Evolutionary conservation across 2,113 vertebrate genomes (phyloP).

Genomic region (Perccottus glenii): DNA sequence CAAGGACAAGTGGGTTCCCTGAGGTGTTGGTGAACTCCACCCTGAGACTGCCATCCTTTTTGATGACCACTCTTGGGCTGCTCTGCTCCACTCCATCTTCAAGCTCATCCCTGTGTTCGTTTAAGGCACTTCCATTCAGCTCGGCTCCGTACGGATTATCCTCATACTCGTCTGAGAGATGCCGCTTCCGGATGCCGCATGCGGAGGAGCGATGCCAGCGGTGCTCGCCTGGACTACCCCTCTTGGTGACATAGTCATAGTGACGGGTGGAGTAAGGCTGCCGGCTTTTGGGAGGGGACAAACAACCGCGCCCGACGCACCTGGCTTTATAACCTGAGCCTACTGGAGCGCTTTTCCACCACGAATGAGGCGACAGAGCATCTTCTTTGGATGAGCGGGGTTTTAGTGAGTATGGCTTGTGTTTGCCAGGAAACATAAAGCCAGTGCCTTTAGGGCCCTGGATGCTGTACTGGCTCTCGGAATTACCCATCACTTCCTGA

Average conservation of each 20-base stretch:
- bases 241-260: conserved; percentile 82
- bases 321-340: conserved; percentile 85
- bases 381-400: conserved; percentile 85
- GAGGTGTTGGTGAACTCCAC: conserved; percentile 91
- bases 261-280: conserved; percentile 85
- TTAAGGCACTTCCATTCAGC: conserved; percentile 78
- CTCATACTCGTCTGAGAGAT: conserved; percentile 73
- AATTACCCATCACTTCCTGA: conserved; percentile 93
- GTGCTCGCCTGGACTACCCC: conserved; percentile 68
- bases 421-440: conserved; percentile 81
- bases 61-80: conserved; percentile 94
- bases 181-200: conserved; percentile 69
- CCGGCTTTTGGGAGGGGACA: conserved; percentile 86
- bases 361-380: conserved; percentile 79
- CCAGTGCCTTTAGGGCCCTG: conserved; percentile 85
- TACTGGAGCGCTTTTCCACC: conserved; percentile 76
- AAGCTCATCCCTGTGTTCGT: conserved; percentile 69
- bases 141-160: conserved; percentile 74
- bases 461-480: conserved; percentile 96
- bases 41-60: conserved; percentile 89
- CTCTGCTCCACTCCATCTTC: conserved; percentile 80
- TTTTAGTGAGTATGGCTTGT: conserved; percentile 87
- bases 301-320: conserved; percentile 85
- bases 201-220: conserved; percentile 72
- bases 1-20: conserved; percentile 64